Evolutionary conservation across 2,888 invertebrate species (phyloP).

Genomic region (Hemicrepidius hirtus): DNA sequence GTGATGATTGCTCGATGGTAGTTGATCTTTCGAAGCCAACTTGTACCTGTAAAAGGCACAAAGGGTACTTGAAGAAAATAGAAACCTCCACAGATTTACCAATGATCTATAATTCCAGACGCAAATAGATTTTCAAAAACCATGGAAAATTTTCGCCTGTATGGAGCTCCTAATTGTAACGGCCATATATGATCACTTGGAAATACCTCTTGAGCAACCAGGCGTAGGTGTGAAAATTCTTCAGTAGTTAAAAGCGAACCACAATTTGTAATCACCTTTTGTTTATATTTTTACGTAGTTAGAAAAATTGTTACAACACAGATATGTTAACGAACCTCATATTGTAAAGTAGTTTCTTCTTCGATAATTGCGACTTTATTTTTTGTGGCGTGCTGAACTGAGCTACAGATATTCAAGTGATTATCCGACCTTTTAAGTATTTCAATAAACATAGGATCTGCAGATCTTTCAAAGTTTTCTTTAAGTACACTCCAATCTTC

Average conservation of each 20-base stretch:
- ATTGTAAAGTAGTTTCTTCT: slow-evolving; percentile 26
- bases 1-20: background rate
- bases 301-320: too few relatives aligned
- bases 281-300: background rate
- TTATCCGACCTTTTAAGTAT: slow-evolving; percentile 16
- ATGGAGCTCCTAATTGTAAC: slow-evolving; percentile 32
- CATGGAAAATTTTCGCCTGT: slow-evolving; percentile 26
- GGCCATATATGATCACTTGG: slow-evolving; percentile 43
- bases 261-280: slow-evolving; percentile 18
- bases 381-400: slow-evolving; percentile 19
- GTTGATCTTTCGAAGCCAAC: slow-evolving; percentile 4
- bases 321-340: slow-evolving; percentile 25
- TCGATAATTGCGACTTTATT: slow-evolving; percentile 37
- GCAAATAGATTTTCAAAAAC: slow-evolving; percentile 34
- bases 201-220: slow-evolving; percentile 20
- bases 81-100: slow-evolving; percentile 20
- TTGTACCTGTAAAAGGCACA: slow-evolving; percentile 24
- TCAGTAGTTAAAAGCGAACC: background rate
- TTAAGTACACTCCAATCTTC: slow-evolving; percentile 33
- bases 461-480: slow-evolving; percentile 29
- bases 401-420: slow-evolving; percentile 15
- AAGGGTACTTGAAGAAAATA: background rate
- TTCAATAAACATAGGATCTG: slow-evolving; percentile 12
- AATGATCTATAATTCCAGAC: slow-evolving; percentile 31
- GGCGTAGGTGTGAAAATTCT: slow-evolving; percentile 18